phyloP scores from a whole-genome alignment of 2,797 vertebrate genomes.

The Petrocephalus schoutedeni region DNA sequence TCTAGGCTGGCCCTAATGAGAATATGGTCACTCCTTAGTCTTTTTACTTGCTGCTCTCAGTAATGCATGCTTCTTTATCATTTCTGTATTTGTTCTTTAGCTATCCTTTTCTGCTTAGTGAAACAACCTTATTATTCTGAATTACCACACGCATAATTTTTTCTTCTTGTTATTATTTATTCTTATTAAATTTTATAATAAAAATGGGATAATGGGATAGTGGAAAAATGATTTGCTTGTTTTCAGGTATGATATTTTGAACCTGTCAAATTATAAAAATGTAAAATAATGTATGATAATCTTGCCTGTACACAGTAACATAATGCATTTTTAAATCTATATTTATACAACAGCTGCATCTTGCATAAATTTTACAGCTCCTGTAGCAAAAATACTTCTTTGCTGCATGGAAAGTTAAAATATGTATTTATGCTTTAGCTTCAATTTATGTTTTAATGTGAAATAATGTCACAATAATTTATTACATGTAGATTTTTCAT shows the following conservation, averaged over 20 bases:
- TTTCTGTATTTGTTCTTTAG: background rate
- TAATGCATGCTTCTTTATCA: background rate
- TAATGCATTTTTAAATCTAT: background rate
- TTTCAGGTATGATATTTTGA: background rate
- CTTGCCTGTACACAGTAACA: background rate
- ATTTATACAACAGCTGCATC: background rate
- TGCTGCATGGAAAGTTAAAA: background rate
- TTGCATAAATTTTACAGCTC: background rate
- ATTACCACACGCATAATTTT: background rate
- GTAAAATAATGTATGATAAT: background rate
- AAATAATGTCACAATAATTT: slow-evolving; percentile 26
- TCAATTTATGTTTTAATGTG: slow-evolving; percentile 40
- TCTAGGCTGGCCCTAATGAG: background rate
- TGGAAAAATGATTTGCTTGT: background rate
- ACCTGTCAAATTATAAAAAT: background rate
- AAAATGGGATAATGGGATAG: background rate
- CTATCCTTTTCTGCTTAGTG: background rate
- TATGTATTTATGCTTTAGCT: background rate
- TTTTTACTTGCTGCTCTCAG: background rate
- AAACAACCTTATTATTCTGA: background rate
- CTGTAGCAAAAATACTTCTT: background rate
- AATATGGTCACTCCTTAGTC: background rate
- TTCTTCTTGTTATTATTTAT: background rate
- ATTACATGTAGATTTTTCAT: slow-evolving; percentile 1
- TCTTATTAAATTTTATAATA: background rate